Conservation (phyloP, 2,888 invertebrate genomes). For the Osmoderma eremita region DNA sequence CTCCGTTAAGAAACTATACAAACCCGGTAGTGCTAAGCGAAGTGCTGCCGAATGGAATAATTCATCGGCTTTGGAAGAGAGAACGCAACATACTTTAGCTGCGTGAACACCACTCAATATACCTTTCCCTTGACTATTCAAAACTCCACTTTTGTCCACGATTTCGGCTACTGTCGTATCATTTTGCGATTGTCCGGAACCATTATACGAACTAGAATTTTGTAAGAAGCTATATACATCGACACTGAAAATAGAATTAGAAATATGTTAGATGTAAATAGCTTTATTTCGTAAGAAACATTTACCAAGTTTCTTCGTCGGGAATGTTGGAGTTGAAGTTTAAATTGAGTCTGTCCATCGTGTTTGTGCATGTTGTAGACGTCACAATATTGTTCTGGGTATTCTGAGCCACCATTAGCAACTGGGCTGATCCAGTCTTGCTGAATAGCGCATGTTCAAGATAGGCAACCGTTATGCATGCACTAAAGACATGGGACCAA, state of each 20-base stretch:
- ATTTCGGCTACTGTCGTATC: slow-evolving; percentile 79
- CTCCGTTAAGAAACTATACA: slow-evolving; percentile 83
- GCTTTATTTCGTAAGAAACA: not conserved
- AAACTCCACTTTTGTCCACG: slow-evolving; percentile 68
- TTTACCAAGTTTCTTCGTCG: slow-evolving; percentile 83
- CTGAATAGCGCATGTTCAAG: slow-evolving; percentile 92
- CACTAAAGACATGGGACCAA: slow-evolving; percentile 95
- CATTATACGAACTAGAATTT: slow-evolving; percentile 58
- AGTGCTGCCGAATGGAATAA: slow-evolving; percentile 90
- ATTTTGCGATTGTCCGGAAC: slow-evolving; percentile 66
- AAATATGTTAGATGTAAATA: not conserved
- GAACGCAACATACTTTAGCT: slow-evolving; percentile 87
- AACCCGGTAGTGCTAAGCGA: slow-evolving; percentile 84
- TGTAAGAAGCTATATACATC: slow-evolving; percentile 87
- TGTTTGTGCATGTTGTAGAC: slow-evolving; percentile 66
- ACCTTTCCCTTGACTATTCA: slow-evolving; percentile 63
- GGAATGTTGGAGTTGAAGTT: slow-evolving; percentile 64
- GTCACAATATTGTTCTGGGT: slow-evolving; percentile 71
- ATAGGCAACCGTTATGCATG: slow-evolving; percentile 91
- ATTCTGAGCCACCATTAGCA: slow-evolving; percentile 74
- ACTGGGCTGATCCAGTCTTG: slow-evolving; percentile 76
- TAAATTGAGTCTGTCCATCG: slow-evolving; percentile 70
- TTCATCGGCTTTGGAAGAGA: slow-evolving; percentile 91
- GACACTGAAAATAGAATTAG: slow-evolving; percentile 69
- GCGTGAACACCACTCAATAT: slow-evolving; percentile 81